These are phyloP conservation scores for Chelonus insularis DNA, from an alignment of 1,140 invertebrate species.

Conservation along the genomic window DNA sequence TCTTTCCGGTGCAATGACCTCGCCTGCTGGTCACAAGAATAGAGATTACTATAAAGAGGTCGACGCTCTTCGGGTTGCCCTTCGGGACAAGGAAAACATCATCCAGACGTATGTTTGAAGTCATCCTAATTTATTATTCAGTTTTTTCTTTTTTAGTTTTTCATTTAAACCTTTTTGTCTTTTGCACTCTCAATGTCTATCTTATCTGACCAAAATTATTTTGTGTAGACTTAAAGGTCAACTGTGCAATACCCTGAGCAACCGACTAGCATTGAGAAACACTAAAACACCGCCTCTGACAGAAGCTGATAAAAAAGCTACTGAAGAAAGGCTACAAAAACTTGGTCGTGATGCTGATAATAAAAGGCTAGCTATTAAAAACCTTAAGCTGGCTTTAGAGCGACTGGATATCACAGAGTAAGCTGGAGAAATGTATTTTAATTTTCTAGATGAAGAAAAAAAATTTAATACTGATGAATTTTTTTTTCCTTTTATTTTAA, in stretches of 20 bases:
- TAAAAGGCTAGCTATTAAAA: constrained; percentile 73
- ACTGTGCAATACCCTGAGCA: constrained; percentile 64
- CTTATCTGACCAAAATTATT: too few relatives aligned
- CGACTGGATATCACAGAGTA: constrained; percentile 80
- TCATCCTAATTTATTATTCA: too few relatives aligned
- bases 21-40: constrained; percentile 55
- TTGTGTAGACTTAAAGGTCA: constrained; percentile 66
- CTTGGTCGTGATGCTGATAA: constrained; percentile 72
- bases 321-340: constrained; percentile 69
- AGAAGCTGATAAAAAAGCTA: constrained; percentile 66
- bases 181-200: too few relatives aligned
- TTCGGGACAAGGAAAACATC: constrained; percentile 79
- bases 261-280: constrained; percentile 53
- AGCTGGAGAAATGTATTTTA: constrained; percentile 43
- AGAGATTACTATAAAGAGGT: constrained; percentile 65
- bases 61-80: constrained; percentile 70
- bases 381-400: constrained; percentile 74
- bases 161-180: too few relatives aligned
- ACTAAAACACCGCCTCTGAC: constrained; percentile 52
- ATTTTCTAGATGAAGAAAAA: constrained; percentile 4
- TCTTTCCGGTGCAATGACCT: constrained; percentile 58
- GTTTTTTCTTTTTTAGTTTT: too few relatives aligned
- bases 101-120: constrained; percentile 67
- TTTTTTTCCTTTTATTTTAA: constrained; percentile 23
- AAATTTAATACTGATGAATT: background rate